These are phyloP conservation scores for Drosophila aldrichi DNA, from an alignment of 2,888 invertebrate species.

Conservation along the genomic window DNA sequence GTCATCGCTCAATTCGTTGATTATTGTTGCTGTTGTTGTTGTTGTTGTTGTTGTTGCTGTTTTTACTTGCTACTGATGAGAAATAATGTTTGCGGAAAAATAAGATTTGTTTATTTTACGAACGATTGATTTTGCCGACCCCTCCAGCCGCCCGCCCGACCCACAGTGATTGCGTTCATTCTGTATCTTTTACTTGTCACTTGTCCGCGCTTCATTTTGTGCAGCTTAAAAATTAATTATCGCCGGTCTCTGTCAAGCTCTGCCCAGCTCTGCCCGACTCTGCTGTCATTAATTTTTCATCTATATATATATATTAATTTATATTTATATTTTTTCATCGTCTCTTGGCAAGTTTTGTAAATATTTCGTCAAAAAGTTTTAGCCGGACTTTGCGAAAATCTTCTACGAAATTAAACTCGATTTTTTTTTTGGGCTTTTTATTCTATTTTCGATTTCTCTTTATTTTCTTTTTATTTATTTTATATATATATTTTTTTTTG, in stretches of 20 bases:
- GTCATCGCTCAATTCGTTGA: conserved; percentile 62
- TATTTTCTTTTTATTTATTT: neutral
- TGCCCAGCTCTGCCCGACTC: conserved; percentile 25
- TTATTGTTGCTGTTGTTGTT: conserved; percentile 31
- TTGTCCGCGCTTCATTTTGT: conserved; percentile 74
- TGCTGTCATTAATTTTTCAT: conserved; percentile 64
- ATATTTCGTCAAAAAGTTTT: conserved; percentile 68
- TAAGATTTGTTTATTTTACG: conserved; percentile 82
- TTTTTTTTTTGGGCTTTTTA: conserved; percentile 19
- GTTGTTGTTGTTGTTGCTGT: conserved; percentile 37
- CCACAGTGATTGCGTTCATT: conserved; percentile 8
- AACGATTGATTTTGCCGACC: conserved; percentile 72
- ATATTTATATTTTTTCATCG: conserved; percentile 7
- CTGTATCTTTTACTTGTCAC: conserved; percentile 33
- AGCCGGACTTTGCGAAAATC: conserved; percentile 51
- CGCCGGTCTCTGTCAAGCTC: conserved; percentile 44
- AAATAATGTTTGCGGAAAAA: conserved; percentile 82
- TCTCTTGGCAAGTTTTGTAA: conserved; percentile 58
- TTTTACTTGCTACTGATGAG: conserved; percentile 64
- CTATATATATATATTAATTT: neutral
- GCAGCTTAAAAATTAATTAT: conserved; percentile 80
- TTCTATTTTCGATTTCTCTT: conserved; percentile 3
- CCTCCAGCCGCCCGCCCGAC: neutral
- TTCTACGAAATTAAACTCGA: conserved; percentile 60
- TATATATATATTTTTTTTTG: conserved; percentile 12